Base-by-base conservation (phyloP, 2,113 vertebrate genomes). In the Gallinago undulata region DNA sequence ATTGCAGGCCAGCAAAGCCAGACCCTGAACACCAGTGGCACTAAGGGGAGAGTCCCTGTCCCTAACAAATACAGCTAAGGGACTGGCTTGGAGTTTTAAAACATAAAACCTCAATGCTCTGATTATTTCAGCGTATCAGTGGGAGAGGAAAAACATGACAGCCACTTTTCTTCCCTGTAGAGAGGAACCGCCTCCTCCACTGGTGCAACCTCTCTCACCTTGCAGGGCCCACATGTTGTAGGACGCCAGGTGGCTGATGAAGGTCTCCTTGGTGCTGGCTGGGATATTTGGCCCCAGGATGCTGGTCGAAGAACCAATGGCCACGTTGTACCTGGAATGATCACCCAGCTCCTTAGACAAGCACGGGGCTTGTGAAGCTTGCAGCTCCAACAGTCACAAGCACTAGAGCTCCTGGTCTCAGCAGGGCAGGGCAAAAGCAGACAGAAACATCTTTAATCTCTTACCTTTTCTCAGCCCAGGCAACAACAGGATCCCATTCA, bases 191-290 rank as follows among this genome's bases (percentile, higher is more conserved):
- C 15, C 37, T 63, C 57, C 67, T 59, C 31, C 6, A 1, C 15
- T 14, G 3, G 21, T 31, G 5, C 30, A 23, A 23, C 47, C 57
- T 4, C 1, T 3, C 82, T 86, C 96, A 99, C 99, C 99, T 98
- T 99, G 99, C 69, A 99, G 89, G 53, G 99, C 99, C 99, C 99
- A 99, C 96, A 97, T 98, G 97, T 98, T 99, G 96, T 99, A 99
- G 17, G 99, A 99, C 0, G 98, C 98, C 77, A 99, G 97, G 63
- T 99, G 99, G 89, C 98, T 99, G 64, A 67, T 1, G 15, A 99
- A 99, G 3, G 98, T 98, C 39, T 99, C 98, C 87, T 98, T 99
- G 27, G 99, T 99, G 95, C 97, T 97, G 72, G 98, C 91, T 17
- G 99, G 98, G 91, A 99, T 99, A 78, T 97, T 98, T 15, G 99